Percentiles rank a stretch among this genome's conserved stretches.
Conservation (phyloP, 2,888 invertebrate genomes). For the Hypomecis punctinalis region DNA sequence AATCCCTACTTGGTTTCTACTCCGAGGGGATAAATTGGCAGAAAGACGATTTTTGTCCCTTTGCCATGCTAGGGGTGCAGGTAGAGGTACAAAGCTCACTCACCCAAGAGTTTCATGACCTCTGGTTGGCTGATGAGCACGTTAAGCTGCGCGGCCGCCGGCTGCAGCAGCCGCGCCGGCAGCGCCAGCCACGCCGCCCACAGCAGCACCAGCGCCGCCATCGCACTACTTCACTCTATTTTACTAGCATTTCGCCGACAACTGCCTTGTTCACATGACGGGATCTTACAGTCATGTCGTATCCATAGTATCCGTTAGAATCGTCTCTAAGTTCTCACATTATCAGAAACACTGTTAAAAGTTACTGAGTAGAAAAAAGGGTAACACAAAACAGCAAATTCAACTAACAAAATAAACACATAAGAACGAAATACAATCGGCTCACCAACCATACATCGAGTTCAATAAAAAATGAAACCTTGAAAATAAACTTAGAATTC, state of each 20-base stretch:
- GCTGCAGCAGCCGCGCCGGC: slow-evolving; percentile 83
- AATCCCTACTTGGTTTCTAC: too few species aligned
- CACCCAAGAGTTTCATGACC: slow-evolving; percentile 92
- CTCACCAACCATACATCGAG: too few species aligned
- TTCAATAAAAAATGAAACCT: slow-evolving; percentile 5
- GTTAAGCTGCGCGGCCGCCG: slow-evolving; percentile 89
- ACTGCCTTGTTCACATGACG: slow-evolving; percentile 66
- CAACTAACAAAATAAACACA: not conserved
- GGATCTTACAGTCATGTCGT: slow-evolving; percentile 47
- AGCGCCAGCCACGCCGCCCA: slow-evolving; percentile 78
- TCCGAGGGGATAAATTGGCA: too few species aligned
- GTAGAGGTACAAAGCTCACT: slow-evolving; percentile 56
- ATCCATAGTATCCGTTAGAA: slow-evolving; percentile 35
- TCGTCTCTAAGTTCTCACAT: not conserved
- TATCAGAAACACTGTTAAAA: not conserved
- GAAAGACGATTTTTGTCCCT: too few species aligned
- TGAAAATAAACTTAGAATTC: slow-evolving; percentile 13
- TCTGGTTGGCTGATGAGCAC: slow-evolving; percentile 92
- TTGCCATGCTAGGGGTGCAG: too few species aligned
- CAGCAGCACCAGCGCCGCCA: slow-evolving; percentile 72
- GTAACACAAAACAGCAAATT: not conserved
- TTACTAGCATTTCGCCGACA: slow-evolving; percentile 71
- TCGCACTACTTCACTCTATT: slow-evolving; percentile 61
- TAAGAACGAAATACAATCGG: not conserved
- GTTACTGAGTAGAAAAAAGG: not conserved